These are phyloP conservation scores for Chloroclysta siterata DNA, from an alignment of 2,888 invertebrate genomes.

Conservation along the genomic window DNA sequence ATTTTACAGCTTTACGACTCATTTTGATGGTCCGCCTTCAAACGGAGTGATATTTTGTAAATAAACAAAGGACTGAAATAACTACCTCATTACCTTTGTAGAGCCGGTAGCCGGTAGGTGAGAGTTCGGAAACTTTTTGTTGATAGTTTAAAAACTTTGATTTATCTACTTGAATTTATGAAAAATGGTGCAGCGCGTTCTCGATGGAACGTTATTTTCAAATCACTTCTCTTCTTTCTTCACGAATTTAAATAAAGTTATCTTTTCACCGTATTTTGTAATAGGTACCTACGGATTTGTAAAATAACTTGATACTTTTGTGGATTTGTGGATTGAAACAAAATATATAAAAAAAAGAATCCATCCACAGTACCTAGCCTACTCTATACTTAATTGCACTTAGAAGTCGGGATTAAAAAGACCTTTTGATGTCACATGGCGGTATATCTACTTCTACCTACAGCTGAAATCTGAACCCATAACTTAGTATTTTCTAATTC, in stretches of 20 bases:
- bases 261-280: no score
- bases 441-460: not conserved
- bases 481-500: slow-evolving; percentile 22
- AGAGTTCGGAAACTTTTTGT: slow-evolving; percentile 65
- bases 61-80: slow-evolving; percentile 84
- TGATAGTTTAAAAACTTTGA: slow-evolving; percentile 58
- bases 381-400: not conserved
- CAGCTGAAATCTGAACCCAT: not conserved
- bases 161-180: slow-evolving; percentile 44
- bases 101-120: slow-evolving; percentile 66
- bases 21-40: slow-evolving; percentile 85
- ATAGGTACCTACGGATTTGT: no score
- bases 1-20: slow-evolving; percentile 82
- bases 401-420: not conserved
- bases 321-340: no score
- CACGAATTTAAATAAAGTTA: no score
- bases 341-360: no score
- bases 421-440: not conserved
- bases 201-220: no score
- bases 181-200: slow-evolving; percentile 26
- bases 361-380: no score
- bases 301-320: no score
- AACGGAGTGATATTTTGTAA: slow-evolving; percentile 85
- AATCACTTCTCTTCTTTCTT: no score
- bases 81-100: slow-evolving; percentile 83